Conservation (phyloP, 2,888 invertebrate species). For the Nipponacmea schrenckii region DNA sequence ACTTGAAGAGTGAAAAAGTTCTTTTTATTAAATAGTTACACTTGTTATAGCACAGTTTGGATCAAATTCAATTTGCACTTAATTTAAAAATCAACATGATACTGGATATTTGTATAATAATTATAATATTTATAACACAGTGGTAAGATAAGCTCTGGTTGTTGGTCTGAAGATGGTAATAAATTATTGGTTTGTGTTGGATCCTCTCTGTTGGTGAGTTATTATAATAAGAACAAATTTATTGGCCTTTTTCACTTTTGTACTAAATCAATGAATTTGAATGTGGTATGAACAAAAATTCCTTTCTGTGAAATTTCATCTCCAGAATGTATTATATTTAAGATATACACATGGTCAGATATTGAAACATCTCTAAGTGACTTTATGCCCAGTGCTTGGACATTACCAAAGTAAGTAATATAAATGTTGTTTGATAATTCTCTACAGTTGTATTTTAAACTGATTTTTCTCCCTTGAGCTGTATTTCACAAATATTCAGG, state of each 20-base stretch:
- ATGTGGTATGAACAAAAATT: background rate
- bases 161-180: constrained; percentile 59
- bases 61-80: background rate
- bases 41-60: no score
- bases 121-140: constrained; percentile 35
- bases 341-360: constrained; percentile 58
- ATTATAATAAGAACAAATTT: background rate
- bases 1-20: no score
- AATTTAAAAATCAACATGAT: no score
- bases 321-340: background rate
- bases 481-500: no score
- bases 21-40: no score
- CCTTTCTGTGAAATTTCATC: background rate
- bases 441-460: background rate
- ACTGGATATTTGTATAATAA: background rate
- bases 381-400: constrained; percentile 51
- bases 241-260: background rate
- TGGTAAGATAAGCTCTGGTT: constrained; percentile 57
- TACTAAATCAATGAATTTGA: background rate
- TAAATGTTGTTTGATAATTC: background rate
- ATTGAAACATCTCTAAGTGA: constrained; percentile 49
- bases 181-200: constrained; percentile 54
- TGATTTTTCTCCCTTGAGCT: no score
- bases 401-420: constrained; percentile 56
- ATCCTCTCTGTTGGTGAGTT: constrained; percentile 52